These are phyloP conservation scores for Mythimna albipuncta DNA, from an alignment of 2,888 invertebrate genomes.

Conservation along the genomic window DNA sequence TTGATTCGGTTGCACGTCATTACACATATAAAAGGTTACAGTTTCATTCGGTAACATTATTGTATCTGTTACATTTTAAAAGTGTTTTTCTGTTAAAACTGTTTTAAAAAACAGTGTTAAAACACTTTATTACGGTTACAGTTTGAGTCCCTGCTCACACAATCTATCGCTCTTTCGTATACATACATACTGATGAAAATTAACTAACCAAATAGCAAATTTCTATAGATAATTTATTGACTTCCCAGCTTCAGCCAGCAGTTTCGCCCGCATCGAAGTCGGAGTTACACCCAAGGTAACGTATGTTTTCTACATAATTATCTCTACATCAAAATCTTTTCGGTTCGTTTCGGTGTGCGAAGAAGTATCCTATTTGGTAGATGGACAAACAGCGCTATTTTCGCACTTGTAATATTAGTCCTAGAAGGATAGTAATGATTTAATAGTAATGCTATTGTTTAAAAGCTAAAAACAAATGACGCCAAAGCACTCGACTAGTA, in stretches of 20 bases:
- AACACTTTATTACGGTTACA: too few species aligned
- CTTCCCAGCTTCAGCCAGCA: background rate
- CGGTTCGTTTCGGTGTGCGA: background rate
- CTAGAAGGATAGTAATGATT: too few species aligned
- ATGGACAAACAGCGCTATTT: background rate
- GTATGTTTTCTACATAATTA: background rate
- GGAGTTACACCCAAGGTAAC: background rate
- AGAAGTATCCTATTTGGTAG: background rate
- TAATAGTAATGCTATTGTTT: background rate
- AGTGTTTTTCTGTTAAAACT: too few species aligned
- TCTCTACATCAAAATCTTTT: background rate
- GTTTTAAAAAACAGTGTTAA: too few species aligned
- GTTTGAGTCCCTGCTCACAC: too few species aligned
- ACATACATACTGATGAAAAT: background rate
- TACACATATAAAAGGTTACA: too few species aligned
- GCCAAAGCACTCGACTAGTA: background rate
- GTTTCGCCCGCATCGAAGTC: background rate
- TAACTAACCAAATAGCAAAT: background rate
- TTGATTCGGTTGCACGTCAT: too few species aligned
- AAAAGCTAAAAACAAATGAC: constrained; percentile 6
- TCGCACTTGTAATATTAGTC: background rate
- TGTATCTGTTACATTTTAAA: too few species aligned
- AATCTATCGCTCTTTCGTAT: too few species aligned
- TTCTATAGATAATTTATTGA: background rate
- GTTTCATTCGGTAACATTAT: too few species aligned